Evolutionary conservation across 1,140 invertebrate genomes (phyloP), one percentile per base, ranked within the genome.

Genomic region (Ylistrum balloti): DNA sequence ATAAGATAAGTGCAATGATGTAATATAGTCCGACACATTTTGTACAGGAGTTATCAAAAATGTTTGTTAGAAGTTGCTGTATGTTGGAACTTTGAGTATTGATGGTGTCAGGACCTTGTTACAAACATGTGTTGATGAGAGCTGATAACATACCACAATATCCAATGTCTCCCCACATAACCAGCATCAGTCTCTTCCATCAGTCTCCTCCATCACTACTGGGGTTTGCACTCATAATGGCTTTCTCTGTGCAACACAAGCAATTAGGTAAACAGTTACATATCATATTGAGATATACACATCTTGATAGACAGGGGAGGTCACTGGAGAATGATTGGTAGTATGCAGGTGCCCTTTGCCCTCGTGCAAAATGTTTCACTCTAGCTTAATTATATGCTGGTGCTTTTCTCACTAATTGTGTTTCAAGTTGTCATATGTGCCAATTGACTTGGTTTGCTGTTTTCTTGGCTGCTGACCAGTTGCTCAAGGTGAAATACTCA

Each of bases 51-150:
- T 74, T 74, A n/a, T 74, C 0, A 45, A n/a, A n/a, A 45, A 45
- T 45, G 56, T 74, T 74, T 28, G 56, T 74, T 74, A 28, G 56
- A 74, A 17, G 9, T 74, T 74, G 56, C 28, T 74, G 13, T 74
- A 7, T 74, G 56, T n/a, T n/a, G n/a, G 20, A n/a, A 5, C n/a
- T n/a, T 22, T 74, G 56, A 28, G n/a, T 74, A 74, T 74, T 28
- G n/a, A 74, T 74, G 56, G 56, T 74, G 56, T 74, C 56, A 74
- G 56, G 56, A 74, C 56, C 56, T 74, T 74, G 56, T 74, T 28
- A 28, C 56, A 74, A 28, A 74, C 56, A 74, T 74, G 56, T 74
- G 56, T 74, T 74, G 56, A 74, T 74, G 22, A 28, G 5, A 11
- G n/a, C 56, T 28, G 56, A 74, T 74, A 74, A 74, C 56, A 74